Base-by-base conservation (phyloP, 2,797 vertebrate species). In the Poecile montanus region DNA sequence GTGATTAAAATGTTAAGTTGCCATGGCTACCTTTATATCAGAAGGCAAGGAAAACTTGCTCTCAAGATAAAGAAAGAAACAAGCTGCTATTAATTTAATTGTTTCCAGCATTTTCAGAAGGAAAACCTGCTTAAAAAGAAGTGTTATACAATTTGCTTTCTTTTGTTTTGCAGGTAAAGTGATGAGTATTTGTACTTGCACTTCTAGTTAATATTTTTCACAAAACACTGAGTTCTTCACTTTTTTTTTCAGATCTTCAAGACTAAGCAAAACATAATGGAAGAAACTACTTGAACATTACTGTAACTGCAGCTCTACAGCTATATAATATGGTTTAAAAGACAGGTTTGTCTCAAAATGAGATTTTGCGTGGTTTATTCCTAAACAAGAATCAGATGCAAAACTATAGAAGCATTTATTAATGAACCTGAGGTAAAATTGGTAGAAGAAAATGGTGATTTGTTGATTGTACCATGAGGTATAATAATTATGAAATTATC, bases 1-100 rank as follows among this genome's bases (percentile, higher is more conserved):
- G 38, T n/a, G 50, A 95, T 85, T 85, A 92, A 92, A 93, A 85
- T 13, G 30, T 91, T 80, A 85, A 87, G 89, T 94, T 91, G 67
- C 94, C 72, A 95, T 94, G 82, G 72, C 78, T 96, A 94, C 75
- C 65, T 91, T 85, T 77, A 38, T 44, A 87, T 51, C 47, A 82
- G 62, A 92, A 73, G 61, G 30, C 48, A 92, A 89, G 56, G 26
- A 85, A 95, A 93, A 87, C 50, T 76, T 83, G 38, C 25, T 85
- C 47, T 76, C 45, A 83, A 66, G 48, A 88, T 74, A 66, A 85
- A 93, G 56, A 86, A 89, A 85, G 57, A 85, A 93, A 87, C 40
- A 89, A 76, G 51, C 7, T 30, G 23, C 21, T 78, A 57, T 23
- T 65, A 56, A 60, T 36, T 15, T 22, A 19, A 53, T 26, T 20